A percentile compares a stretch with the other conserved stretches of the same genome.
Evolutionary conservation across 1,140 invertebrate genomes (phyloP).

Genomic region (Stegodyphus dumicola): DNA sequence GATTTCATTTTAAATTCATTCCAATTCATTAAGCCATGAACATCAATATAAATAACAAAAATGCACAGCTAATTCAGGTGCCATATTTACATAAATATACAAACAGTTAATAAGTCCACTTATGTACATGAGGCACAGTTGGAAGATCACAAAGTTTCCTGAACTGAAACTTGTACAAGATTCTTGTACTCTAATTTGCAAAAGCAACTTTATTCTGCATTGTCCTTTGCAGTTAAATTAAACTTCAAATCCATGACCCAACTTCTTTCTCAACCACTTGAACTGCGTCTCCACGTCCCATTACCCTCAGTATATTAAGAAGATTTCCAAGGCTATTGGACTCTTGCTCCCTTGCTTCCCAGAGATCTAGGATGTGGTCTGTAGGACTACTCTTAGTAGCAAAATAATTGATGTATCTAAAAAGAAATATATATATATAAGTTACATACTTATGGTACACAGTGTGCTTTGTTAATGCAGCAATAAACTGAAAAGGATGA

Average conservation of each 20-base stretch:
- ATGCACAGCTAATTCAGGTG: not conserved
- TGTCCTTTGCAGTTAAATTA: not conserved
- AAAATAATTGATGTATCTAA: constrained; percentile 93
- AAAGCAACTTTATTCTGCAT: no score
- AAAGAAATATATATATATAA: constrained; percentile 44
- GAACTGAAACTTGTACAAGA: not conserved
- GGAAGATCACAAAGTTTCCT: constrained; percentile 27
- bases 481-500: no score
- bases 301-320: constrained; percentile 87
- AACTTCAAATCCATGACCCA: constrained; percentile 78
- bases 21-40: not conserved
- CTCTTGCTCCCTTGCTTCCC: constrained; percentile 91
- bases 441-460: no score
- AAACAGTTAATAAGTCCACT: not conserved
- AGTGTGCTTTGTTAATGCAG: no score
- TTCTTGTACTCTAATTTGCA: no score
- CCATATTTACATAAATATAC: constrained; percentile 24
- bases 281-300: constrained; percentile 91
- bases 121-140: constrained; percentile 42
- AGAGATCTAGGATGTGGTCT: constrained; percentile 93
- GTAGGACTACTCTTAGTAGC: constrained; percentile 95
- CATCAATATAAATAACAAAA: constrained; percentile 13
- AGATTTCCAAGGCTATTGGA: constrained; percentile 88
- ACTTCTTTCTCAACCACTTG: constrained; percentile 87
- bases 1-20: no score